A percentile compares a stretch with the other conserved stretches of the same genome.
These are phyloP conservation scores for Nysson spinosus DNA, from an alignment of 2,888 invertebrate genomes.

Conservation along the genomic window DNA sequence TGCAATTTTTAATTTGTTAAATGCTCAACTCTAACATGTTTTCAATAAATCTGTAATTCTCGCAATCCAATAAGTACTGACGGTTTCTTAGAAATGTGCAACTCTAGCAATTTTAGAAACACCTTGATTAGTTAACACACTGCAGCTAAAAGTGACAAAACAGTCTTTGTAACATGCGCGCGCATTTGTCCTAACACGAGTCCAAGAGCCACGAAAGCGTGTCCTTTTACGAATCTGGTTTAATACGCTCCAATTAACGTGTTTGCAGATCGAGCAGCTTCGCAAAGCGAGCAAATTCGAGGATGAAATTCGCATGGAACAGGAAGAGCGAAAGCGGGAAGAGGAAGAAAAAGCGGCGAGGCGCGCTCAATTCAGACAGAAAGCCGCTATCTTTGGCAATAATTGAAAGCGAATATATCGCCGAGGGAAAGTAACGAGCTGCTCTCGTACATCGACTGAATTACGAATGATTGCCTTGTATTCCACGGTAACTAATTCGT, in stretches of 20 bases:
- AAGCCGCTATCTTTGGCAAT: constrained; percentile 89
- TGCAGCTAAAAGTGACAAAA: too few relatives aligned
- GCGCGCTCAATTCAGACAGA: constrained; percentile 91
- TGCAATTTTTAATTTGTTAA: too few relatives aligned
- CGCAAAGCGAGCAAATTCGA: constrained; percentile 92
- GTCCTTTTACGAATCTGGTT: constrained; percentile 26
- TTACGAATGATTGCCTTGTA: constrained; percentile 21
- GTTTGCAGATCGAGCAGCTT: constrained; percentile 88
- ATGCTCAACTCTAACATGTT: too few relatives aligned
- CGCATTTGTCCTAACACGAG: neutral
- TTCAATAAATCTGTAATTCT: too few relatives aligned
- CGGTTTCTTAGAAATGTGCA: too few relatives aligned
- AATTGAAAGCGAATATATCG: constrained; percentile 57
- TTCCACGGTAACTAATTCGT: constrained; percentile 11
- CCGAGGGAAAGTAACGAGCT: constrained; percentile 20
- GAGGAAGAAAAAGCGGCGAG: constrained; percentile 91
- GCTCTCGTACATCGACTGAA: constrained; percentile 9
- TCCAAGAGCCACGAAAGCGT: constrained; percentile 30
- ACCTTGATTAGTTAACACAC: too few relatives aligned
- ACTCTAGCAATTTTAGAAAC: too few relatives aligned
- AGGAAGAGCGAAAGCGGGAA: constrained; percentile 90
- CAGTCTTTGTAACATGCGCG: too few relatives aligned
- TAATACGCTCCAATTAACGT: constrained; percentile 15
- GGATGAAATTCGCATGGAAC: constrained; percentile 93
- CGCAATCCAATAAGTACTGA: too few relatives aligned